phyloP scores from a whole-genome alignment of 1,140 invertebrate species.

The Drosophila lini region DNA sequence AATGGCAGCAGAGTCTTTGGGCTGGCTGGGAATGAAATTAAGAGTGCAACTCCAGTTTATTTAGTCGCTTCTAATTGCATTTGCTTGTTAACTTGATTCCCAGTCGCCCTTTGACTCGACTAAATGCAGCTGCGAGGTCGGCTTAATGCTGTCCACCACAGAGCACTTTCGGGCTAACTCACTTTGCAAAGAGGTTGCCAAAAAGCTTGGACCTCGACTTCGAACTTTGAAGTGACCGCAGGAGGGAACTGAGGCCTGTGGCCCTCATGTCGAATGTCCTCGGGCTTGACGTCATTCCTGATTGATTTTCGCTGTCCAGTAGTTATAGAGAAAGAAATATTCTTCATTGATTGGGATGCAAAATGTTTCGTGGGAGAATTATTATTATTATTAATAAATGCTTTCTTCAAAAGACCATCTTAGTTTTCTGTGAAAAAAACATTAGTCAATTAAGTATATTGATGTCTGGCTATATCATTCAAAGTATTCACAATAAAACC shows the following conservation, averaged over 20 bases:
- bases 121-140: constrained; percentile 30
- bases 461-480: too few species aligned
- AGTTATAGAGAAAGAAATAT: neutral
- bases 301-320: constrained; percentile 55
- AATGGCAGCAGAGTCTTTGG: constrained; percentile 22
- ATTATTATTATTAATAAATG: neutral
- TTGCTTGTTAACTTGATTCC: constrained; percentile 66
- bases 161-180: constrained; percentile 30
- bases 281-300: constrained; percentile 56
- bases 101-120: constrained; percentile 52
- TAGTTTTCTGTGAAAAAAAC: too few species aligned
- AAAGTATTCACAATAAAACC: too few species aligned
- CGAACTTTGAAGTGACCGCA: constrained; percentile 26
- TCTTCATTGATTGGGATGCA: neutral
- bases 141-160: constrained; percentile 37
- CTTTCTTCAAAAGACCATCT: too few species aligned
- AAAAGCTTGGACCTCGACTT: constrained; percentile 35
- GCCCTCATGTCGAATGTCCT: constrained; percentile 11
- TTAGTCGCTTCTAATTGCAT: constrained; percentile 76
- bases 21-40: constrained; percentile 33
- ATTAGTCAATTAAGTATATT: too few species aligned
- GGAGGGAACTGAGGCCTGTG: constrained; percentile 1
- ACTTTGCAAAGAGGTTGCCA: constrained; percentile 30
- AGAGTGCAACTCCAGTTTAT: constrained; percentile 69
- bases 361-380: neutral